These are phyloP conservation scores for Platynereis dumerilii DNA, from an alignment of 2,888 invertebrate genomes.

Conservation along the genomic window DNA sequence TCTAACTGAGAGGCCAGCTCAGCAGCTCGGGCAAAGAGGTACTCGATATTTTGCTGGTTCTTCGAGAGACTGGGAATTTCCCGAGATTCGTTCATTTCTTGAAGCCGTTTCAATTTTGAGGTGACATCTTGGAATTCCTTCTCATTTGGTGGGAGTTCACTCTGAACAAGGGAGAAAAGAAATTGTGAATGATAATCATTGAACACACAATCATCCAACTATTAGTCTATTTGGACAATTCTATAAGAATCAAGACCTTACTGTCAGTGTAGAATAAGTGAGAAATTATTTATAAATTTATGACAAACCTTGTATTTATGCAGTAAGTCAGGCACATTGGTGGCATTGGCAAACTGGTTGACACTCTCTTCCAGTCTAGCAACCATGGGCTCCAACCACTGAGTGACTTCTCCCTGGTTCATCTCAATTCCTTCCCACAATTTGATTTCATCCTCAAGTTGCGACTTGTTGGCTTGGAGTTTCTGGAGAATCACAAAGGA, in stretches of 20 bases:
- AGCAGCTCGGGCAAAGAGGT: slow-evolving; percentile 76
- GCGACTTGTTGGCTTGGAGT: not conserved
- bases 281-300: too few species aligned
- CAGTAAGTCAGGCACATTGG: slow-evolving; percentile 79
- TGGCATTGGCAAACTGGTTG: slow-evolving; percentile 80
- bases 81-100: slow-evolving; percentile 76
- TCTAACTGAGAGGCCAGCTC: slow-evolving; percentile 68
- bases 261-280: too few species aligned
- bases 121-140: slow-evolving; percentile 79
- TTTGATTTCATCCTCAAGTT: slow-evolving; percentile 80
- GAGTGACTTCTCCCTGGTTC: slow-evolving; percentile 79
- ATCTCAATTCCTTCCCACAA: slow-evolving; percentile 93
- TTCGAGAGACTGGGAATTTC: slow-evolving; percentile 68
- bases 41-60: slow-evolving; percentile 46
- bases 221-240: too few species aligned
- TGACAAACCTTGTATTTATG: slow-evolving; percentile 77
- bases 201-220: too few species aligned
- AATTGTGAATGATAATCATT: too few species aligned
- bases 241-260: too few species aligned
- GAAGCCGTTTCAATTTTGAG: slow-evolving; percentile 80
- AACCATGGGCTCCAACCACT: slow-evolving; percentile 85
- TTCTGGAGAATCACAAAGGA: too few species aligned
- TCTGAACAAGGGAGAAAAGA: too few species aligned
- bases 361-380: slow-evolving; percentile 78
- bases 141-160: slow-evolving; percentile 81